Conservation (phyloP, 1,140 invertebrate species). For the Teleopsis dalmanni region DNA sequence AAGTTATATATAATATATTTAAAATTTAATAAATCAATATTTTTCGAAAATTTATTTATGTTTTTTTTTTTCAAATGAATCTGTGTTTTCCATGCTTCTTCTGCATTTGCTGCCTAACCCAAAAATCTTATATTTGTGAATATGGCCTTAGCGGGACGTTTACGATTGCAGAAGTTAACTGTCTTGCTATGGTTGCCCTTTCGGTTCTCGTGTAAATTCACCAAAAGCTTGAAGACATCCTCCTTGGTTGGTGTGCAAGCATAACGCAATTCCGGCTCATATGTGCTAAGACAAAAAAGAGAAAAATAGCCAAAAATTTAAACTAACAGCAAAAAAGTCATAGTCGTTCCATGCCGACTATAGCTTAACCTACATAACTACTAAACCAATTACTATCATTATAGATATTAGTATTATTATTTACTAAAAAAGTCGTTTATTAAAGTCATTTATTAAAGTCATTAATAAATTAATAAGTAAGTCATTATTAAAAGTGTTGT, state of each 20-base stretch:
- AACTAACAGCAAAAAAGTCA: no score
- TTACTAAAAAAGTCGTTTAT: no score
- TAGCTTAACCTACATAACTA: no score
- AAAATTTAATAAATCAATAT: no score
- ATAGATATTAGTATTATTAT: neutral
- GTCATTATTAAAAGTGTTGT: no score
- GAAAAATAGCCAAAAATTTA: neutral
- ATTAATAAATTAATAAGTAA: no score
- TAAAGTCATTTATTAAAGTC: no score
- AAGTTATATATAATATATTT: no score
- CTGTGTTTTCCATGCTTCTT: neutral
- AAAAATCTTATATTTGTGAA: constrained; percentile 59
- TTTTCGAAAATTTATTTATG: no score
- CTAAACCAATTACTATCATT: neutral
- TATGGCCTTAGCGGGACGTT: constrained; percentile 50
- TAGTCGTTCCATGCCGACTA: no score
- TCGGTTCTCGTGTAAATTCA: constrained; percentile 53
- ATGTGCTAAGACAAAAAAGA: constrained; percentile 32
- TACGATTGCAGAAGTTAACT: constrained; percentile 56
- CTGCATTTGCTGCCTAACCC: constrained; percentile 32
- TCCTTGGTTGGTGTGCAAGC: constrained; percentile 52
- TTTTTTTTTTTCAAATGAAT: no score
- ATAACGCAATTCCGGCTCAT: constrained; percentile 51
- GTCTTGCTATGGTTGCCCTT: constrained; percentile 49
- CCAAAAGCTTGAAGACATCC: constrained; percentile 52